Percentiles rank a stretch among this genome's conserved stretches.
phyloP scores from a whole-genome alignment of 2,888 invertebrate species.

The Luffia ferchaultella region DNA sequence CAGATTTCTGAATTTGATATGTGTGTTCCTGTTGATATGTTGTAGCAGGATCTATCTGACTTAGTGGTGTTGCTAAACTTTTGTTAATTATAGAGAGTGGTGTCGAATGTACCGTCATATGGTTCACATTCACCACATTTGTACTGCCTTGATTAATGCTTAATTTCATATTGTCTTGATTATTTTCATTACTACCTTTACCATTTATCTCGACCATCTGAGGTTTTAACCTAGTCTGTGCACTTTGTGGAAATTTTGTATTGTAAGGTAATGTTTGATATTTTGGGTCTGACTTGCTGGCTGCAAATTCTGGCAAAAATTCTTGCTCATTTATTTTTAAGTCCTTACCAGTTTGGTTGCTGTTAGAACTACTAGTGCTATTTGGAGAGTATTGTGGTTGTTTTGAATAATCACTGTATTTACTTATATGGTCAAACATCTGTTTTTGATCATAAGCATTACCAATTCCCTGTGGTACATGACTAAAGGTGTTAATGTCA shows the following conservation, averaged over 20 bases:
- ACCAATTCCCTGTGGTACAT: constrained; percentile 55
- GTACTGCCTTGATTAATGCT: constrained; percentile 31
- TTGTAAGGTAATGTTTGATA: constrained; percentile 92
- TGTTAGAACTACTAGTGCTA: constrained; percentile 57
- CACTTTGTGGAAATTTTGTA: constrained; percentile 78
- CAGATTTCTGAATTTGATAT: constrained; percentile 63
- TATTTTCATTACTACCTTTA: constrained; percentile 33
- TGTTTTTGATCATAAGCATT: constrained; percentile 55
- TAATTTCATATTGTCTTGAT: constrained; percentile 27
- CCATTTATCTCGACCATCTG: constrained; percentile 35
- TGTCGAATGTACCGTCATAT: constrained; percentile 64
- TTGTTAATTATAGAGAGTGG: constrained; percentile 67
- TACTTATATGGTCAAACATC: constrained; percentile 50
- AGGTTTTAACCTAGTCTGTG: constrained; percentile 35
- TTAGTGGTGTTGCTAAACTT: constrained; percentile 71
- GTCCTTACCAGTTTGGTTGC: constrained; percentile 55
- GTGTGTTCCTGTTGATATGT: constrained; percentile 61
- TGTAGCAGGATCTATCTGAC: constrained; percentile 63
- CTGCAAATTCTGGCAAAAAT: constrained; percentile 72
- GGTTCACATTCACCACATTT: constrained; percentile 45
- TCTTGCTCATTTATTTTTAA: constrained; percentile 62
- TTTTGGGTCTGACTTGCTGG: constrained; percentile 88
- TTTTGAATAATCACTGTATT: constrained; percentile 57
- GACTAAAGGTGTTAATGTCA: constrained; percentile 38
- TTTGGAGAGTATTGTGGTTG: constrained; percentile 67